Evolutionary conservation across 2,797 vertebrate species (phyloP).

Genomic region (Astyanax mexicanus): DNA sequence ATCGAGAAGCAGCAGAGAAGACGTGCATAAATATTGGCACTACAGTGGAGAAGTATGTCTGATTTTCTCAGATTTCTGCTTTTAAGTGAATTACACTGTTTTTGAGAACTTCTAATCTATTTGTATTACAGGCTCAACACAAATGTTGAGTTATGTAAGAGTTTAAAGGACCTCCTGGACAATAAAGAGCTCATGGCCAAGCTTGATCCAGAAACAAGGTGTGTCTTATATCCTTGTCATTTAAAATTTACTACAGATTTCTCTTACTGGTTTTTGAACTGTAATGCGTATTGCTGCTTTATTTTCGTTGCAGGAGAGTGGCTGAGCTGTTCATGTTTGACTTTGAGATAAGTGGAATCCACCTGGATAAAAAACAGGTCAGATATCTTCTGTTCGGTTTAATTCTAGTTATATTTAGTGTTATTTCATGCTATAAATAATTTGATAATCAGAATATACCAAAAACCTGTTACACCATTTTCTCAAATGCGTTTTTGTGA

Average conservation of each 20-base stretch:
- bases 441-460: not conserved
- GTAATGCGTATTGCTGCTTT: not conserved
- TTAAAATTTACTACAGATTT: no score
- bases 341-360: slow-evolving; percentile 99
- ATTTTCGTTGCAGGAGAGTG: slow-evolving; percentile 81
- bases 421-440: not conserved
- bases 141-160: slow-evolving; percentile 91
- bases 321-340: slow-evolving; percentile 98
- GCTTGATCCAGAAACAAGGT: slow-evolving; percentile 94
- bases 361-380: slow-evolving; percentile 93
- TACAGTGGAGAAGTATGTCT: slow-evolving; percentile 91
- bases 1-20: slow-evolving; percentile 92
- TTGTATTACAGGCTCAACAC: slow-evolving; percentile 90
- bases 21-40: slow-evolving; percentile 93
- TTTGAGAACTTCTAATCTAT: slow-evolving; percentile 20
- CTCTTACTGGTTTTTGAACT: no score
- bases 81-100: not conserved
- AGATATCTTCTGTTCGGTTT: not conserved
- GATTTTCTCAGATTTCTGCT: not conserved
- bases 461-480: not conserved
- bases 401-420: not conserved
- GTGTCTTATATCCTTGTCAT: slow-evolving; percentile 3
- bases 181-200: slow-evolving; percentile 80
- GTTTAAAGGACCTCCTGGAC: slow-evolving; percentile 85
- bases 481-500: not conserved